Evolutionary conservation across 2,797 vertebrate species (phyloP).

Genomic region (Eulemur coronatus): DNA sequence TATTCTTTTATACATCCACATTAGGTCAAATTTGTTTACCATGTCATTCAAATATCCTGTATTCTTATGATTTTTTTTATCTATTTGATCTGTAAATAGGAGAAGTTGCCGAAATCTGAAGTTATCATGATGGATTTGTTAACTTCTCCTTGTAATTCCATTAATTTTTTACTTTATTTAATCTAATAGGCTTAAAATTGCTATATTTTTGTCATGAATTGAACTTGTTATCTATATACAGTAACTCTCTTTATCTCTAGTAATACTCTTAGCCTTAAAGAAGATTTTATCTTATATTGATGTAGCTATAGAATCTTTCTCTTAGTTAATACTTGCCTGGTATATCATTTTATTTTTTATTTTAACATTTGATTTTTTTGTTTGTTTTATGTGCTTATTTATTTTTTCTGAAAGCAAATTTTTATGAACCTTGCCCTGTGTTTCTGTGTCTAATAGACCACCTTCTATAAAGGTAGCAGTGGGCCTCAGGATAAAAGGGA

Average conservation of each 20-base stretch:
- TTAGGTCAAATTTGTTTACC: background rate
- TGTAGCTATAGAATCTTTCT: background rate
- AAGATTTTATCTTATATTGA: background rate
- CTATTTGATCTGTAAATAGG: background rate
- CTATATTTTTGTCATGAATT: background rate
- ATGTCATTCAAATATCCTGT: background rate
- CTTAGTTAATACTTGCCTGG: background rate
- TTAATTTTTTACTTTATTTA: slow-evolving; percentile 10
- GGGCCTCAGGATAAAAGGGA: background rate
- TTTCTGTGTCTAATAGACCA: background rate
- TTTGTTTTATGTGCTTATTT: background rate
- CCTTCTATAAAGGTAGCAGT: background rate
- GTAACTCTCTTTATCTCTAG: background rate
- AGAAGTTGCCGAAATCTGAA: background rate
- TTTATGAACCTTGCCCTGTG: too few species aligned
- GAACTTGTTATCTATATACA: background rate
- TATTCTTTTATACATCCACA: background rate
- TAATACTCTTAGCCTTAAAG: background rate
- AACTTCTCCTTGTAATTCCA: background rate
- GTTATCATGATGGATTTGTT: background rate
- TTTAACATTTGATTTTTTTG: background rate
- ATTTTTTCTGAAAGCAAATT: background rate
- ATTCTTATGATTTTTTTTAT: background rate
- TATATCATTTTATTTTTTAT: background rate
- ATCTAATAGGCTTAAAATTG: background rate